These are phyloP conservation scores for Dipodomys ordii DNA, from an alignment of 2,113 vertebrate species.

Conservation along the genomic window DNA sequence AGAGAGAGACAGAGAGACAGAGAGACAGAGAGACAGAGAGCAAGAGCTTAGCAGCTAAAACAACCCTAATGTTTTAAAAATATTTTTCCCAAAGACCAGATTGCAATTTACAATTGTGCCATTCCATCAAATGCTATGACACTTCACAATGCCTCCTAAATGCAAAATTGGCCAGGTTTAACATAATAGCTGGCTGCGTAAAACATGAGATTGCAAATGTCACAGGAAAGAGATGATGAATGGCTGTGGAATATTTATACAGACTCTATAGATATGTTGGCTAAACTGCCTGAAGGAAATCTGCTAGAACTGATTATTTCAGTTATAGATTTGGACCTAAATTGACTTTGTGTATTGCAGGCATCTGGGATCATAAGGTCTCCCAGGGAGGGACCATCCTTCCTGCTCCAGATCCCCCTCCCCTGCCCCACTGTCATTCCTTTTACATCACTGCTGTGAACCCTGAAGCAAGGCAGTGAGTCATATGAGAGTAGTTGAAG, in stretches of 20 bases:
- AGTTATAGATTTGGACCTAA: conserved; percentile 41
- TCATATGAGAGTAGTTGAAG: not conserved
- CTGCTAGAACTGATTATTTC: conserved; percentile 58
- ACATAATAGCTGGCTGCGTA: conserved; percentile 69
- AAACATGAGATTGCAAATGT: conserved; percentile 74
- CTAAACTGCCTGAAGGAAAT: conserved; percentile 68
- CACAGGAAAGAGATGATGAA: conserved; percentile 65
- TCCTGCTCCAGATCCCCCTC: not conserved
- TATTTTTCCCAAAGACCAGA: conserved; percentile 61
- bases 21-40: not conserved
- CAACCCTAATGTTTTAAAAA: conserved; percentile 62
- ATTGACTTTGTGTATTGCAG: not conserved
- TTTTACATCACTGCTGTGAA: not conserved
- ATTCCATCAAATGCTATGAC: conserved; percentile 70
- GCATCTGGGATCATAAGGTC: not conserved
- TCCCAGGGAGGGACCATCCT: not conserved
- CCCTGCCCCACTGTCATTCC: not conserved
- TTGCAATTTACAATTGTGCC: conserved; percentile 72
- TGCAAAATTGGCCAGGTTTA: conserved; percentile 76
- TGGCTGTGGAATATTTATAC: conserved; percentile 72
- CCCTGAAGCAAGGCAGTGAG: conserved; percentile 18
- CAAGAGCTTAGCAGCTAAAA: conserved; percentile 44
- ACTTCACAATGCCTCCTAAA: conserved; percentile 66
- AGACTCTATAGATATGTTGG: conserved; percentile 61
- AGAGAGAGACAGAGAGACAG: not conserved